Evolutionary conservation across 2,888 invertebrate species (phyloP), one percentile per base, ranked within the genome.

Genomic region (Blomia tropicalis): DNA sequence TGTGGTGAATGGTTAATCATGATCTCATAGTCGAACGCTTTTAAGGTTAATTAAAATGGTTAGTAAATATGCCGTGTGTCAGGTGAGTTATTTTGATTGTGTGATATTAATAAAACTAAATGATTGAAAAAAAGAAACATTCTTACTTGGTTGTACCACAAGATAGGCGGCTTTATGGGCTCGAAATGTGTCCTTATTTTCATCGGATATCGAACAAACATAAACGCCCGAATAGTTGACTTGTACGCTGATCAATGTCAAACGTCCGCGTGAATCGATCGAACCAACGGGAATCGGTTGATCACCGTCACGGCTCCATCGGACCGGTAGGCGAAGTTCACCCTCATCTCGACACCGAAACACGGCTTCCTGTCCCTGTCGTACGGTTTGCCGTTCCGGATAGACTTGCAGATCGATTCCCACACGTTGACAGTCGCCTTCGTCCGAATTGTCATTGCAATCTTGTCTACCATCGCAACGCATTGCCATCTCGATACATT

Each of bases 271-370:
- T 59, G 76, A 72, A 69, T 87, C 85, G 1, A 76, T 77, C n/a
- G 83, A 82, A n/a, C 84, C 84, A 0, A 80, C 76, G 31, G 89
- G 90, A 59, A 92, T 73, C 0, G 83, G 81, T 61, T 79, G 75
- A 31, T 83, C 83, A 59, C 82, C 82, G 53, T 82, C 83, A 0
- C 80, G 72, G 85, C 87, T 88, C 73, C 73, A 73, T 36, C 79
- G 79, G 4, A 91, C 87, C 59, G 78, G 78, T 2, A 85, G 84
- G 61, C 89, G 79, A 1, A 80, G 72, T 0, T 80, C 80, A n/a
- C 92, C 87, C 75, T 88, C 88, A 71, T 91, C 90, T 67, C 90
- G 83, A 72, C 93, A 93, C 75, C 84, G 85, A 79, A 92, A 87
- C 36, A 90, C 87, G 43, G 91, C 91, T 74, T 91, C 90, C 44